Base-by-base conservation (phyloP, 2,888 invertebrate species). In the Tetranychus truncatus region DNA sequence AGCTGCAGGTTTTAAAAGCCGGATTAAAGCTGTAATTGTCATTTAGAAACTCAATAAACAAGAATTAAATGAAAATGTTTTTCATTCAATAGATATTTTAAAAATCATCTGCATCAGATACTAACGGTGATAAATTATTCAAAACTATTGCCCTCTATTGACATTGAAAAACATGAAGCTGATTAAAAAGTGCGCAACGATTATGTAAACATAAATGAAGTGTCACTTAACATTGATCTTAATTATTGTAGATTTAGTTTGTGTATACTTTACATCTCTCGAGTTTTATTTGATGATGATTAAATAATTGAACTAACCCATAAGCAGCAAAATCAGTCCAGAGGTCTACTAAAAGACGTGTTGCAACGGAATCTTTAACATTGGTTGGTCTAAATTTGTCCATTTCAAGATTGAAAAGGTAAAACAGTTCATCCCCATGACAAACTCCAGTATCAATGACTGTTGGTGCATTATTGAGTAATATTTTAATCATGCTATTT, bases 381-480 rank as follows among this genome's bases (percentile, higher is more conserved):
- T 76, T 76, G 15, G 79, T 78, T 15, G 77, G 76, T 1, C 76
- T 75, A 3, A 78, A 46, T 15, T 77, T 76, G 46, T 75, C 76
- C 2, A 78, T 76, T 67, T 78, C 75, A 55, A 79, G 72, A 24
- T 77, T 80, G 81, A 92, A 92, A 8, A 92, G 81, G 81, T 92
- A 89, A 81, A 89, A 89, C 74, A 92, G 83, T 77, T 92, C 92
- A 80, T 92, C 91, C 0, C 90, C 91, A 81, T 92, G 91, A 74
- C 89, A 89, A 0, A 90, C 89, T 75, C 91, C 89, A 88, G 80
- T 74, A 45, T 72, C 72, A 18, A 72, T 9, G 4, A 72, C 45
- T 74, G 75, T 66, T 76, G 75, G n/a, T 9, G 67, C 4, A 71
- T 69, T 69, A 45, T 76, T 73, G 11, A 77, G 8, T 8, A 77